Evolutionary conservation across 1,140 invertebrate genomes (phyloP).

Genomic region (Paramacrobiotus metropolitanus): DNA sequence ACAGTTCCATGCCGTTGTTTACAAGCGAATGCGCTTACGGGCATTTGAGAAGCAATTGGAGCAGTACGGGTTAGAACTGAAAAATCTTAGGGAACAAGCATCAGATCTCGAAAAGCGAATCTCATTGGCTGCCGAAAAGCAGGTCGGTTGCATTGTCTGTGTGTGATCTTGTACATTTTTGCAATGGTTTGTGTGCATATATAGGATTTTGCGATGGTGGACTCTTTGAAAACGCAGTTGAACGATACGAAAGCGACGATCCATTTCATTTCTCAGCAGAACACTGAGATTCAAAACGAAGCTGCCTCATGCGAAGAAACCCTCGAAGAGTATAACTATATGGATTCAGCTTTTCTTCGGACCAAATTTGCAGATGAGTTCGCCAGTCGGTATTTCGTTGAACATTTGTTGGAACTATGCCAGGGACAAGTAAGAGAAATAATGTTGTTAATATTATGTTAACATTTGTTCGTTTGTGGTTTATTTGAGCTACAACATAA

Average conservation of each 20-base stretch:
- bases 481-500: too few relatives aligned
- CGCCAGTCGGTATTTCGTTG: neutral
- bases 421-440: neutral
- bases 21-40: slow-evolving; percentile 1
- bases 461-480: too few relatives aligned
- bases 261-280: neutral
- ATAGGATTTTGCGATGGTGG: neutral
- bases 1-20: neutral
- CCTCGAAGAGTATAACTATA: neutral
- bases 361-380: neutral
- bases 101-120: neutral
- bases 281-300: neutral
- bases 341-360: neutral
- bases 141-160: neutral
- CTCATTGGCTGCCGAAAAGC: neutral
- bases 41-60: neutral
- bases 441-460: too few relatives aligned
- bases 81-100: neutral
- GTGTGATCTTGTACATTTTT: neutral
- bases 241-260: neutral
- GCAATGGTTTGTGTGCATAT: neutral
- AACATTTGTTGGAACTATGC: neutral
- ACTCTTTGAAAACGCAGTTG: neutral
- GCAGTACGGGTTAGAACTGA: neutral
- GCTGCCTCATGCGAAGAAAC: neutral